These are phyloP conservation scores for Caretta caretta DNA, from an alignment of 2,113 vertebrate species.

Conservation along the genomic window DNA sequence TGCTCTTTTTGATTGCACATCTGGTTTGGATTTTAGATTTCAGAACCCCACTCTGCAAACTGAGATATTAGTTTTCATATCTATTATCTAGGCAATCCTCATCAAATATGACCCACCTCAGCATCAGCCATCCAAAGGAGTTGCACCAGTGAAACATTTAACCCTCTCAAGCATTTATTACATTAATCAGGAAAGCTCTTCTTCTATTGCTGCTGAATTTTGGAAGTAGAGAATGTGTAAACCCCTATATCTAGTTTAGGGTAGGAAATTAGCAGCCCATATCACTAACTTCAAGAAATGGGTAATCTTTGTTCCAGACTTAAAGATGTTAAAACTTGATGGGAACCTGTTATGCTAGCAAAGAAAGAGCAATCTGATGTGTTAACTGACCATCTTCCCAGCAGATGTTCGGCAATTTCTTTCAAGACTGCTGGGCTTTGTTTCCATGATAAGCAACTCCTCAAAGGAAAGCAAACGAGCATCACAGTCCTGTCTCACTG, in stretches of 20 bases:
- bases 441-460: constrained; percentile 32
- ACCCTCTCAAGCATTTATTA: constrained; percentile 50
- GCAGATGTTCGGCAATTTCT: not conserved
- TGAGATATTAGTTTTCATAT: constrained; percentile 76
- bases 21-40: constrained; percentile 85
- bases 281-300: constrained; percentile 46
- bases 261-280: constrained; percentile 59
- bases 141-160: constrained; percentile 62
- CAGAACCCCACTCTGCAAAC: constrained; percentile 74
- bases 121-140: constrained; percentile 44
- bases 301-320: not conserved
- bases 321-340: not conserved
- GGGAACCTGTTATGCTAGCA: not conserved
- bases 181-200: constrained; percentile 39
- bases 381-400: not conserved
- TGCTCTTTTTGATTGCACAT: constrained; percentile 80
- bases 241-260: constrained; percentile 41
- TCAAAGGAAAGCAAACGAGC: constrained; percentile 29
- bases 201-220: not conserved
- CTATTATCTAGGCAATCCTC: constrained; percentile 73
- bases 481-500: not conserved
- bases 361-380: fast-evolving
- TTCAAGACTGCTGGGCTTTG: constrained; percentile 31
- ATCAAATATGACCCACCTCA: not conserved
- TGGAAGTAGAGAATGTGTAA: not conserved